Evolutionary conservation across 2,888 invertebrate species (phyloP).

Genomic region (Laothoe populi): DNA sequence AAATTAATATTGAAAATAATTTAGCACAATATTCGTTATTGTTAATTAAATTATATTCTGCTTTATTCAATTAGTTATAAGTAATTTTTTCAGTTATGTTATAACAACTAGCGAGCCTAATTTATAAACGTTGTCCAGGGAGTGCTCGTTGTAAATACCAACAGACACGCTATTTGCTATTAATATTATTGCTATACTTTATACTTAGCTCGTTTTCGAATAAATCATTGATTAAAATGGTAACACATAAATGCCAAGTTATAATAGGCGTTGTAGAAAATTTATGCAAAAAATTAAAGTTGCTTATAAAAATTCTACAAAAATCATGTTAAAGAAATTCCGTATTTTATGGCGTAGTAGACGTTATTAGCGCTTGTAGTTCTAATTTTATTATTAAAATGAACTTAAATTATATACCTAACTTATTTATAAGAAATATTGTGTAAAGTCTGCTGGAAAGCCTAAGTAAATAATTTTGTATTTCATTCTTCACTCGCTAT

Average conservation of each 20-base stretch:
- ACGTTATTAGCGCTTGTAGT: too few species aligned
- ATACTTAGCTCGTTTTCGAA: neutral
- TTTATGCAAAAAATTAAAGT: too few species aligned
- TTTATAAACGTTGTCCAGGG: constrained; percentile 57
- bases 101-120: constrained; percentile 53
- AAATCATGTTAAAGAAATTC: too few species aligned
- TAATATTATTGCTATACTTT: constrained; percentile 2
- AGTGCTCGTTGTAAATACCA: constrained; percentile 48
- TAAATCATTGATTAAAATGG: neutral
- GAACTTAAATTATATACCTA: too few species aligned
- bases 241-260: too few species aligned
- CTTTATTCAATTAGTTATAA: neutral
- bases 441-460: too few species aligned
- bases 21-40: neutral
- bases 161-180: constrained; percentile 59
- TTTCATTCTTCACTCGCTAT: neutral
- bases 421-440: too few species aligned
- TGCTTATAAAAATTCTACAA: too few species aligned
- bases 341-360: too few species aligned
- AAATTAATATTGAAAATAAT: neutral
- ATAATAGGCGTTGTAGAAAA: too few species aligned
- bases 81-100: constrained; percentile 41
- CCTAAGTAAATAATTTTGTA: too few species aligned
- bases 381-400: too few species aligned
- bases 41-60: neutral